phyloP scores from a whole-genome alignment of 2,797 vertebrate genomes.

The Betta splendens region DNA sequence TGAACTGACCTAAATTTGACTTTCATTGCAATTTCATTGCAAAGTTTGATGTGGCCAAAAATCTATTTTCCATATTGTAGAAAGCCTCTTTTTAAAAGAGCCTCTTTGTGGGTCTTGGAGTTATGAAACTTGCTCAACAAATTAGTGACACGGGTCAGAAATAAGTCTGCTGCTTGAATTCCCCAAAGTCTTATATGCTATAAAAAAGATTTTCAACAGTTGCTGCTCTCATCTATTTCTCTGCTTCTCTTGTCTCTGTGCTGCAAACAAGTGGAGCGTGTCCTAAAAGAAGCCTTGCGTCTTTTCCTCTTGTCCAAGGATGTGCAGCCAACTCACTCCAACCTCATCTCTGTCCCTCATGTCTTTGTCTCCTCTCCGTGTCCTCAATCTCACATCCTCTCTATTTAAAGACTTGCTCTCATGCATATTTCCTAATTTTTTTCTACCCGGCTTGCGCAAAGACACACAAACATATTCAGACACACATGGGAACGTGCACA shows the following conservation, averaged over 20 bases:
- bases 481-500: constrained; percentile 48
- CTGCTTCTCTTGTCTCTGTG: constrained; percentile 16
- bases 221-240: constrained; percentile 28
- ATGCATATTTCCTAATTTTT: constrained; percentile 30
- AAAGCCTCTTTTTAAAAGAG: background rate
- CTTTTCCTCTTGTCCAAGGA: constrained; percentile 26
- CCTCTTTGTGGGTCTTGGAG: background rate
- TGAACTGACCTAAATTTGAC: background rate
- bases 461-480: constrained; percentile 35
- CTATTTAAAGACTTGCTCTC: constrained; percentile 50
- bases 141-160: constrained; percentile 30
- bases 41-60: background rate
- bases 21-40: background rate
- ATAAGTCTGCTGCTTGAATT: constrained; percentile 45
- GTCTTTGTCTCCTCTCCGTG: constrained; percentile 23
- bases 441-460: constrained; percentile 16
- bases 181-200: constrained; percentile 43
- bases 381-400: constrained; percentile 31
- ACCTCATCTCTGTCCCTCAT: constrained; percentile 8
- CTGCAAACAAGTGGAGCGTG: constrained; percentile 52
- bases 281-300: constrained; percentile 46
- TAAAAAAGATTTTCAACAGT: constrained; percentile 30
- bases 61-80: background rate
- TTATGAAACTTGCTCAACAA: constrained; percentile 19
- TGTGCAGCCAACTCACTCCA: constrained; percentile 23